These are phyloP conservation scores for Aurelia aurita complex sp. Pacific DNA, from an alignment of 30 jellyfish, hydroid and myxozoan genomes.

Conservation along the genomic window DNA sequence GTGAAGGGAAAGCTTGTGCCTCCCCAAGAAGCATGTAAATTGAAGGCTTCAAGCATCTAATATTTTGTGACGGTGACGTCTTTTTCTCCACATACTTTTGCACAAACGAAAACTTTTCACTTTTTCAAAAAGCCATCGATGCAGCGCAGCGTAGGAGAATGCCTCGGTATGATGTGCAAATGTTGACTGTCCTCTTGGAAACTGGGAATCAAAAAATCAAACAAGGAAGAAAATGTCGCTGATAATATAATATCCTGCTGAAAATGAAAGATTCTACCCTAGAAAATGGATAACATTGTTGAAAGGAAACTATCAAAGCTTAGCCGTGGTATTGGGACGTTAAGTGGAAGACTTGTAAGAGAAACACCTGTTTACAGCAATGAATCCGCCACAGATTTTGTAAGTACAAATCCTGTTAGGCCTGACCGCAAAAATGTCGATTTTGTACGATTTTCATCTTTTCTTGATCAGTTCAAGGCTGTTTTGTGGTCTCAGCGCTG, in stretches of 20 bases:
- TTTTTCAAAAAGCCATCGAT: no score
- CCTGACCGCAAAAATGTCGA: no score
- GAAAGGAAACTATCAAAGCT: slow-evolving; percentile 63
- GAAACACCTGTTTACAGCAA: slow-evolving; percentile 56
- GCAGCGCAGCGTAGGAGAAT: neutral
- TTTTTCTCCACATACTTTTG: no score
- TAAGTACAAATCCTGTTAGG: no score
- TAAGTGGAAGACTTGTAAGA: slow-evolving; percentile 58
- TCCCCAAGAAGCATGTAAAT: no score
- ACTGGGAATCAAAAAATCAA: slow-evolving; percentile 40
- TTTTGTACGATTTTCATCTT: no score
- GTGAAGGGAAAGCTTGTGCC: no score
- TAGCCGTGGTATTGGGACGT: slow-evolving; percentile 68
- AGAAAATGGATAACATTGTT: slow-evolving; percentile 60
- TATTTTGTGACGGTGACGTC: no score
- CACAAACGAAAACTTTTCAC: no score
- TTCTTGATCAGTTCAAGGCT: no score
- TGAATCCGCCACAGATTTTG: slow-evolving; percentile 26
- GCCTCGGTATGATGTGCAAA: neutral
- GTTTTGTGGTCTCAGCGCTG: no score
- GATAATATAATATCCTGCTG: neutral
- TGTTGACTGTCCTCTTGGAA: slow-evolving; percentile 50
- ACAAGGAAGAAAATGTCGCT: slow-evolving; percentile 11
- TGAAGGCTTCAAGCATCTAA: no score
- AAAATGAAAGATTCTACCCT: neutral